phyloP scores from a whole-genome alignment of 2,113 vertebrate species.

The Carassius gibelio region DNA sequence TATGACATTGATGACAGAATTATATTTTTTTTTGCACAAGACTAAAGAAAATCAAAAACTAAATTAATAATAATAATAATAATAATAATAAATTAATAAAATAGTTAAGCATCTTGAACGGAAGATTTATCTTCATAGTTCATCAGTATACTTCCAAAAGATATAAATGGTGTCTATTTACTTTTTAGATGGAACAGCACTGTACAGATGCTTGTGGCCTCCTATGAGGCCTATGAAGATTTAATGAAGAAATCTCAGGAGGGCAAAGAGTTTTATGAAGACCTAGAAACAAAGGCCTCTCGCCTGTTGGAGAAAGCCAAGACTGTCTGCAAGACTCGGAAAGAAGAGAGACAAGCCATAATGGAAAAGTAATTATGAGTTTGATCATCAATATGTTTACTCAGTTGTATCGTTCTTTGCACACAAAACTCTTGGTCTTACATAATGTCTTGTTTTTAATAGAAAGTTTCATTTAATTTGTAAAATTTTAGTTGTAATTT shows the following conservation, averaged over 20 bases:
- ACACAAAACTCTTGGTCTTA: neutral
- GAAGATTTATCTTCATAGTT: no score
- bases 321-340: slow-evolving; percentile 72
- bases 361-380: slow-evolving; percentile 80
- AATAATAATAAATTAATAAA: no score
- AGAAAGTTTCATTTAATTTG: neutral
- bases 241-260: slow-evolving; percentile 98
- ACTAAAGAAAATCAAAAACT: no score
- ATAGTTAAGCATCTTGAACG: no score
- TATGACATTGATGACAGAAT: no score
- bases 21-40: no score
- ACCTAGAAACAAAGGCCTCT: slow-evolving; percentile 88
- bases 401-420: neutral
- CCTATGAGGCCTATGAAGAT: slow-evolving; percentile 95
- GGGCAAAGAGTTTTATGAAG: slow-evolving; percentile 94
- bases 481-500: neutral
- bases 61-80: no score
- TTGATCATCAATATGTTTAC: neutral
- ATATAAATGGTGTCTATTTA: neutral
- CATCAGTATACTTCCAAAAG: neutral
- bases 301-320: slow-evolving; percentile 83
- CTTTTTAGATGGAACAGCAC: slow-evolving; percentile 85
- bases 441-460: neutral
- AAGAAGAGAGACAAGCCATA: slow-evolving; percentile 77
- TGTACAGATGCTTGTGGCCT: slow-evolving; percentile 89